Evolutionary conservation across 2,888 invertebrate genomes (phyloP).

Genomic region (Calameuta pallipes): DNA sequence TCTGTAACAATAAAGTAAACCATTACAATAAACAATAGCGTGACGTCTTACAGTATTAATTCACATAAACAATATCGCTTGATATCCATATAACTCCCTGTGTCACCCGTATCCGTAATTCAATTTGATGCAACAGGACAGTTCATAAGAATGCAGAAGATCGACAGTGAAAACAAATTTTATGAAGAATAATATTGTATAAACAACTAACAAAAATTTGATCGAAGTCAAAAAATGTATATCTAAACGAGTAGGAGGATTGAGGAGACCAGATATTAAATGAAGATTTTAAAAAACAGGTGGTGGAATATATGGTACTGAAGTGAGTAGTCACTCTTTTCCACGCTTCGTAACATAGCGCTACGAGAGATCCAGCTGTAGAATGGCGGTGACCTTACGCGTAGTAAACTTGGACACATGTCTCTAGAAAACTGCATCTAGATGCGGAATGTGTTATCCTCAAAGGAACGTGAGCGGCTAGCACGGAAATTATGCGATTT

Average conservation of each 20-base stretch:
- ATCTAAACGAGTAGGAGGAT: not conserved
- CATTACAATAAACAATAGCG: not conserved
- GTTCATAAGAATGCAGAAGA: too few species aligned
- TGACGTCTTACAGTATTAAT: too few species aligned
- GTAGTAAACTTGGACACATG: not conserved
- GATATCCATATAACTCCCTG: too few species aligned
- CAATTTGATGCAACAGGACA: too few species aligned
- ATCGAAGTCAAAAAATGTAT: not conserved
- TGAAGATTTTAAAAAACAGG: not conserved
- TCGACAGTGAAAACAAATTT: too few species aligned
- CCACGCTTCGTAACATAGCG: not conserved
- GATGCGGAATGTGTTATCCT: not conserved
- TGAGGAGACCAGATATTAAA: not conserved
- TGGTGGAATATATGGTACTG: not conserved
- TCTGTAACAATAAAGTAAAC: slow-evolving; percentile 61
- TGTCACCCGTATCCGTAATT: too few species aligned
- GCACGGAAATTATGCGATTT: not conserved
- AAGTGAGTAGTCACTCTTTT: not conserved
- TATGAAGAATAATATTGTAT: too few species aligned
- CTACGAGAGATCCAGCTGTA: not conserved
- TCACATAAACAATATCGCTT: too few species aligned
- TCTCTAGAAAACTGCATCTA: not conserved
- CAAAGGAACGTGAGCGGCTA: not conserved
- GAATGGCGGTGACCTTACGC: not conserved
- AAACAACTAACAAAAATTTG: too few species aligned